Evolutionary conservation across 2,113 vertebrate species (phyloP), one percentile per base, ranked within the genome.

Genomic region (Vulpes lagopus): DNA sequence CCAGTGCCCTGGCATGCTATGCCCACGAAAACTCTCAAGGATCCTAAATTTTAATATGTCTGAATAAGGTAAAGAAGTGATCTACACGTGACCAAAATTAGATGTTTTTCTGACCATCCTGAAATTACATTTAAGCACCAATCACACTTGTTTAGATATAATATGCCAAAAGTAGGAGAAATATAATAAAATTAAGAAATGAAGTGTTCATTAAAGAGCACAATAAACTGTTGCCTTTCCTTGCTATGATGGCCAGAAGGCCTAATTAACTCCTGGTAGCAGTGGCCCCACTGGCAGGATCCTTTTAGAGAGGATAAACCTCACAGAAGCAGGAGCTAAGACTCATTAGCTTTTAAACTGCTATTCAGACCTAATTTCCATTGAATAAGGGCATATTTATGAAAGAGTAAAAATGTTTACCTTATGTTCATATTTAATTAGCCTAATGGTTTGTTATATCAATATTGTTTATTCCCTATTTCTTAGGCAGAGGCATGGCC

Each of bases 331-430:
- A 87, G 69, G 23, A 35, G 23, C 55, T 94, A 43, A 87, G 73
- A 81, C 35, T 97, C 92, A 78, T 94, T 95, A 96, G 35, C 64
- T 96, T 95, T 90, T 78, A 95, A 96, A 82, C 27, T 55, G 59
- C 64, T 95, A 19, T 53, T 88, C 74, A 71, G 38, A 60, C 55
- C 71, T 78, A 69, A 91, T 94, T 97, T 92, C 49, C 89, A 67
- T 84, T 22, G 74, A 88, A 55, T 74, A 79, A 67, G 64, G 55
- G 23, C 53, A 53, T 82, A 55, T 89, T 96, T 93, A 90, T 95
- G 19, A 80, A 80, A 71, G 53, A 81, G 2, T 89, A 74, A 83
- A 78, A 90, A 78, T 90, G 7, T 92, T 98, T 98, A 89, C 80
- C 38, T 92, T 90, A 25, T 76, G 32, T 19, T 51, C 27, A 35